Base-by-base conservation (phyloP, 2,888 invertebrate genomes). In the Brenthis daphne region DNA sequence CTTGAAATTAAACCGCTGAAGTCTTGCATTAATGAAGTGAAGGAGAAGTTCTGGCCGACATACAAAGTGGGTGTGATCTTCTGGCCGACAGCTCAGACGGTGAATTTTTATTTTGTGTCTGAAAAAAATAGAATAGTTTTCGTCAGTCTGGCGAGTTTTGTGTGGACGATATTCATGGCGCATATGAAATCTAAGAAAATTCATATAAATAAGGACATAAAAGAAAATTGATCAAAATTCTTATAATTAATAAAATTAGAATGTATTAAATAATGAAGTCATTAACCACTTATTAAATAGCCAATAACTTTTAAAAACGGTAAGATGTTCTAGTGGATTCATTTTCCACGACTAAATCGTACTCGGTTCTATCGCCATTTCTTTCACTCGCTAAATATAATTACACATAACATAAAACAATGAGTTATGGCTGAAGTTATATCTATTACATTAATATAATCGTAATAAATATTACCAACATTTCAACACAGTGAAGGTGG, bases 131-230 rank as follows among this genome's bases (percentile, higher is more conserved):
- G 96, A 57, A 95, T 96, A 1, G 93, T 95, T 0, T 96, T 96
- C 74, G 95, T 96, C 0, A 96, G 96, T 75, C 85, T 93, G 0
- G 96, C 95, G 69, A 96, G 96, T 81, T 94, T 96, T 68, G 84
- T 96, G 47, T 97, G 96, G 96, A 96, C 96, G 0, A 94, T 95
- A 16, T 96, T 95, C 80, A 89, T 97, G 72, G 96, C 96, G 0
- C 96, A 96, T 75, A 95, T 96, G 95, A 96, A 96, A 65, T 82
- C 82, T 0, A 84, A 79, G 16, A 60, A 67, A 14, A 54, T 50
- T 20, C 16, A 16, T 11, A 50, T 50, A 12, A 61, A 20, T 24
- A 33, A 47, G 6, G 51, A 48, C 14, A 33, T 2, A 5, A 29
- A 33, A 50, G 29, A 29, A 3, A 50, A 29, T n/a, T 13, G 24